Evolutionary conservation across 2,888 invertebrate species (phyloP).

Genomic region (Xestia c-nigrum): DNA sequence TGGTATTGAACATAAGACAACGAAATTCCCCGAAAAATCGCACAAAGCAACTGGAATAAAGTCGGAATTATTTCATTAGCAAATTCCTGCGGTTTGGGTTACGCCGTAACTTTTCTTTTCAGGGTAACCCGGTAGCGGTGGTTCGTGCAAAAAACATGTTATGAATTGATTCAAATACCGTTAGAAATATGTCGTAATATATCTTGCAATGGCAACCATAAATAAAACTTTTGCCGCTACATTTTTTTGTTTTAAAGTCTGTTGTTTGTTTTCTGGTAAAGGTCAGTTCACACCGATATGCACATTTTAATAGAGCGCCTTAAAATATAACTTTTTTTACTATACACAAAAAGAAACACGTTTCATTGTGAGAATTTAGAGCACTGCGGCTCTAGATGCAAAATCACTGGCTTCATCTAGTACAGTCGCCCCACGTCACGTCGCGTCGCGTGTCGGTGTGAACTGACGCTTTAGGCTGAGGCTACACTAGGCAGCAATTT

Average conservation of each 20-base stretch:
- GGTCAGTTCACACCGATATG: too few relatives aligned
- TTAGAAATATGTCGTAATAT: slow-evolving; percentile 34
- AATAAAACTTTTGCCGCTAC: slow-evolving; percentile 29
- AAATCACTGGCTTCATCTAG: too few relatives aligned
- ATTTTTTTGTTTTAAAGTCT: slow-evolving; percentile 17
- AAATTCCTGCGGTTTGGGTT: slow-evolving; percentile 48
- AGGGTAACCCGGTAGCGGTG: slow-evolving; percentile 3
- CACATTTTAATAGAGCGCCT: too few relatives aligned
- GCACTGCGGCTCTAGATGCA: too few relatives aligned
- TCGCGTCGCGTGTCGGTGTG: too few relatives aligned
- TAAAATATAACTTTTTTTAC: too few relatives aligned
- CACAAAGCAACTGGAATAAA: slow-evolving; percentile 1
- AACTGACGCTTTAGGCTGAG: too few relatives aligned
- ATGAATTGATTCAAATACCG: slow-evolving; percentile 46
- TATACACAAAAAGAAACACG: too few relatives aligned
- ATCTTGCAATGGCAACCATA: neutral
- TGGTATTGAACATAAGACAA: neutral
- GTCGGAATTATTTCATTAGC: slow-evolving; percentile 57
- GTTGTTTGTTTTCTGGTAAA: neutral
- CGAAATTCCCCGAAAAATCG: slow-evolving; percentile 1
- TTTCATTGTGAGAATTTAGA: too few relatives aligned
- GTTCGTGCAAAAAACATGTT: slow-evolving; percentile 42
- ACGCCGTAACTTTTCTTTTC: slow-evolving; percentile 35
- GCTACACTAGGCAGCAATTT: too few relatives aligned
- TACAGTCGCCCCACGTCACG: too few relatives aligned